A percentile compares a stretch with the other conserved stretches of the same genome.
phyloP scores from a whole-genome alignment of 1,140 invertebrate genomes.

The Bombus pyrosoma region DNA sequence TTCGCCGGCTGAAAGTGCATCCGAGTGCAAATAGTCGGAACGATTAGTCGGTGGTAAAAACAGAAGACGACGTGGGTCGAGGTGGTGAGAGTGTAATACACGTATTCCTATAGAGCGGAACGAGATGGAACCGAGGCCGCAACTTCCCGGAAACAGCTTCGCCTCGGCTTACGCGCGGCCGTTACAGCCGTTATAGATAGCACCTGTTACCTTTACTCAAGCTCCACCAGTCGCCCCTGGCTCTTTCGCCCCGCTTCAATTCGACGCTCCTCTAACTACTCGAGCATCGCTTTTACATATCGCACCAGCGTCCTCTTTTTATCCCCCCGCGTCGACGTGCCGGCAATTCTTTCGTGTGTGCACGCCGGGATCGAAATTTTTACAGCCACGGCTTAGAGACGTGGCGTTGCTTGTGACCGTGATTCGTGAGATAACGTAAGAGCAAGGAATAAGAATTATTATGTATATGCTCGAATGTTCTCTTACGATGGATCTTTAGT shows the following conservation, averaged over 20 bases:
- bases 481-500: too few relatives aligned
- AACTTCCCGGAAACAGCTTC: constrained; percentile 68
- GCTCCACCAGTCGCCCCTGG: constrained; percentile 48
- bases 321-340: not conserved
- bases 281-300: constrained; percentile 66
- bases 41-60: constrained; percentile 60
- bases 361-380: not conserved
- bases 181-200: constrained; percentile 71
- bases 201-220: constrained; percentile 77
- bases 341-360: constrained; percentile 12
- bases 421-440: not conserved
- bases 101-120: constrained; percentile 69
- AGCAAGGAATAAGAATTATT: too few relatives aligned
- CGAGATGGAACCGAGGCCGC: constrained; percentile 63
- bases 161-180: constrained; percentile 60
- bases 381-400: not conserved
- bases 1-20: constrained; percentile 21
- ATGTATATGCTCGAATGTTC: too few relatives aligned
- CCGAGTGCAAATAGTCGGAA: constrained; percentile 48
- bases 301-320: not conserved
- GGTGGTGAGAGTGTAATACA: constrained; percentile 66
- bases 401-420: not conserved
- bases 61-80: constrained; percentile 32
- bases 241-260: constrained; percentile 59
- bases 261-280: constrained; percentile 61